Evolutionary conservation across 1,140 invertebrate species (phyloP).

Genomic region (Helicoverpa armigera): DNA sequence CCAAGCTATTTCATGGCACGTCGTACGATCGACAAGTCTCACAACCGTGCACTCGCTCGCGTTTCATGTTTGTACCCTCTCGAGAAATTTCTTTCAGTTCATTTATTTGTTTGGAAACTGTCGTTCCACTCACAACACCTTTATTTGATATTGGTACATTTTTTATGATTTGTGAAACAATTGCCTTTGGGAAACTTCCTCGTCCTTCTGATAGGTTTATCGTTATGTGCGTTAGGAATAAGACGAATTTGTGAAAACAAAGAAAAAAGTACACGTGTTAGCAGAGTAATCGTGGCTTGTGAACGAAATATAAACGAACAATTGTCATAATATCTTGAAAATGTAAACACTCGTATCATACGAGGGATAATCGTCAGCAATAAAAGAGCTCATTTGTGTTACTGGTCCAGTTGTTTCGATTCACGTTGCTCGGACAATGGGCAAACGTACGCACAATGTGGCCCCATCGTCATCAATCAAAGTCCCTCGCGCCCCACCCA

Average conservation of each 20-base stretch:
- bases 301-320: neutral
- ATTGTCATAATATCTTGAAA: slow-evolving; percentile 45
- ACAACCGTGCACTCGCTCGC: slow-evolving; percentile 59
- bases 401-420: slow-evolving; percentile 78
- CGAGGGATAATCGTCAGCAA: slow-evolving; percentile 58
- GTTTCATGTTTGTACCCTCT: slow-evolving; percentile 69
- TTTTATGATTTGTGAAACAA: slow-evolving; percentile 54
- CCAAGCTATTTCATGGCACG: slow-evolving; percentile 80
- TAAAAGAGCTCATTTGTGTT: slow-evolving; percentile 73
- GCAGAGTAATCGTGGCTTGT: neutral
- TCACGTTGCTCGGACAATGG: slow-evolving; percentile 76
- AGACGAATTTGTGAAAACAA: neutral
- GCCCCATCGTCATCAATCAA: slow-evolving; percentile 82
- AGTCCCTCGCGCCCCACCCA: slow-evolving; percentile 59
- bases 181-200: slow-evolving; percentile 39
- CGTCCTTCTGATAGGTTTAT: slow-evolving; percentile 16
- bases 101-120: slow-evolving; percentile 75
- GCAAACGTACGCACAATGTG: slow-evolving; percentile 74
- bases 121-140: slow-evolving; percentile 60
- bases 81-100: slow-evolving; percentile 82
- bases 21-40: slow-evolving; percentile 72
- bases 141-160: slow-evolving; percentile 58
- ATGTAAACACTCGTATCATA: slow-evolving; percentile 46
- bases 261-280: neutral
- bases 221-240: neutral